Evolutionary conservation across 2,797 vertebrate genomes (phyloP).

Genomic region (Spinibarbus caldwelli): DNA sequence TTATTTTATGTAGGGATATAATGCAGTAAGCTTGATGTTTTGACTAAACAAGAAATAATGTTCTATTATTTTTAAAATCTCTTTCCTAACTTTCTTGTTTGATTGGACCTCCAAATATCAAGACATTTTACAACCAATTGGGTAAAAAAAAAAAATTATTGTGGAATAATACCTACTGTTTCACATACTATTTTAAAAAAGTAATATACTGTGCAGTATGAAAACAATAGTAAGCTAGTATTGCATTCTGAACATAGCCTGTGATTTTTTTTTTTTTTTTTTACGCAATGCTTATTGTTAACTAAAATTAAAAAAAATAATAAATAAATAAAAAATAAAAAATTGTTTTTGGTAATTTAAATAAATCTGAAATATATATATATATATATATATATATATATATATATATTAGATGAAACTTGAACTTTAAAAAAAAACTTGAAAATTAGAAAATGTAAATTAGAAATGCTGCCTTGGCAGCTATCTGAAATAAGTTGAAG

Average conservation of each 20-base stretch:
- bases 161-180: background rate
- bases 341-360: too few relatives aligned
- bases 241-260: background rate
- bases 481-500: background rate
- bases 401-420: too few relatives aligned
- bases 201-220: background rate
- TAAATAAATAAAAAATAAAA: too few relatives aligned
- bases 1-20: background rate
- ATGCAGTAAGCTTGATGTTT: background rate
- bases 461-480: too few relatives aligned
- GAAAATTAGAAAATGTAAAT: too few relatives aligned
- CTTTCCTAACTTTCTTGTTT: background rate
- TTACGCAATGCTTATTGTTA: background rate
- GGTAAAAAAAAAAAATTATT: background rate
- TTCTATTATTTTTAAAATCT: background rate
- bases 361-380: too few relatives aligned
- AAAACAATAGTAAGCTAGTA: too few relatives aligned
- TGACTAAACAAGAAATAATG: background rate
- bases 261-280: too few relatives aligned
- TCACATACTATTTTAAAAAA: background rate
- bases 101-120: background rate
- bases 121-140: background rate
- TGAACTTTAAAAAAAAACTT: too few relatives aligned
- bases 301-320: background rate
- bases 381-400: too few relatives aligned